These are phyloP conservation scores for Periophthalmus magnuspinnatus DNA, from an alignment of 2,797 vertebrate genomes.

Conservation along the genomic window DNA sequence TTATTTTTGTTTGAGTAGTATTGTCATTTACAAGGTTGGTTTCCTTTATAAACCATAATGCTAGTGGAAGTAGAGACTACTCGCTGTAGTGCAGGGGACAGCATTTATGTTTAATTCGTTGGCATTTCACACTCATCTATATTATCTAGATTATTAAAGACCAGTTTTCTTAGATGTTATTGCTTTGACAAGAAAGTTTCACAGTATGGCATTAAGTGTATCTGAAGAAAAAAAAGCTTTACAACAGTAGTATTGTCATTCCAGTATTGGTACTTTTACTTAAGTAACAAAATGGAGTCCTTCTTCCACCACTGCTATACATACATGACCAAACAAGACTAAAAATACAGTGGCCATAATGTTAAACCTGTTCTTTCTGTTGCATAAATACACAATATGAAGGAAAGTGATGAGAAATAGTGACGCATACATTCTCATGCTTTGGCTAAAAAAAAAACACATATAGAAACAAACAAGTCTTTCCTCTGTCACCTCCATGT, in stretches of 20 bases:
- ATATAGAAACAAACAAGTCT: conserved; percentile 28
- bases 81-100: conserved; percentile 7
- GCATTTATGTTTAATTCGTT: not conserved
- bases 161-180: too few species aligned
- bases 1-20: too few species aligned
- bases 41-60: conserved; percentile 36
- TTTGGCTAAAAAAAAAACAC: conserved; percentile 29
- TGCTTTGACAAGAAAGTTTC: too few species aligned
- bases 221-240: not conserved
- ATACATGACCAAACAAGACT: not conserved
- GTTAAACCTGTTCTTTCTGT: not conserved
- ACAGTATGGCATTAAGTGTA: too few species aligned
- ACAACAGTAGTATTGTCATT: not conserved
- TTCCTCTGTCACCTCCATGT: conserved; percentile 17
- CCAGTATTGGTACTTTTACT: too few species aligned
- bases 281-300: too few species aligned
- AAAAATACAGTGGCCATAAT: not conserved
- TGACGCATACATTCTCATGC: conserved; percentile 12
- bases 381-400: not conserved
- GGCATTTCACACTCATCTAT: not conserved
- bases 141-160: too few species aligned
- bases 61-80: conserved; percentile 22
- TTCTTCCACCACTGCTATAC: too few species aligned
- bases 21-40: conserved; percentile 4
- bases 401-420: not conserved